phyloP scores from a whole-genome alignment of 2,113 vertebrate genomes.

The Percina caprodes region DNA sequence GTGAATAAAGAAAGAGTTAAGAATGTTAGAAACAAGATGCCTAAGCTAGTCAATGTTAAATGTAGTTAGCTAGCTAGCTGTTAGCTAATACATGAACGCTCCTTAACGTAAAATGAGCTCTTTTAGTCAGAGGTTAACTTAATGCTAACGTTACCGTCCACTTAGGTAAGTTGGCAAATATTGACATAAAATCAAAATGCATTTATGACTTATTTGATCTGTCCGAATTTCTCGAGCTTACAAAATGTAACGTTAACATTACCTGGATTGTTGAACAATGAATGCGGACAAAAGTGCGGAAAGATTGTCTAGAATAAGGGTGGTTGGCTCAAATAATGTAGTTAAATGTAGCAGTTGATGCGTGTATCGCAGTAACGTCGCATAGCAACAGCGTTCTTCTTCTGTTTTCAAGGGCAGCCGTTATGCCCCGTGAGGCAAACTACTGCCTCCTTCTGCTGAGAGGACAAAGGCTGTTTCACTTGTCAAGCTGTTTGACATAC shows the following conservation, averaged over 20 bases:
- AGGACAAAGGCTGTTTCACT: not conserved
- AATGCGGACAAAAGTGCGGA: not conserved
- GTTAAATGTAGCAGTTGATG: not conserved
- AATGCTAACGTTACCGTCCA: too few relatives aligned
- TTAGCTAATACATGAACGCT: too few relatives aligned
- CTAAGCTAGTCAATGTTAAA: too few relatives aligned
- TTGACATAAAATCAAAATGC: not conserved
- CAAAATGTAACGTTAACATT: not conserved
- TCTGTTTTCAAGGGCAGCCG: not conserved
- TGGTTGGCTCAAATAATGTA: not conserved
- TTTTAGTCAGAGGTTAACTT: too few relatives aligned
- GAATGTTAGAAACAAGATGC: too few relatives aligned
- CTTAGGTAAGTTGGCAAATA: not conserved
- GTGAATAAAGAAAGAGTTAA: not conserved
- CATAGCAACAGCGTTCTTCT: slow-evolving; percentile 59
- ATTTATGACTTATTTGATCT: not conserved
- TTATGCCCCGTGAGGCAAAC: fast-evolving
- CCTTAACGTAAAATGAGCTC: too few relatives aligned
- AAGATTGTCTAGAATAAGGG: not conserved
- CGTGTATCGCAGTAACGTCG: slow-evolving; percentile 1
- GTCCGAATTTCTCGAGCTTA: not conserved
- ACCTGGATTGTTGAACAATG: slow-evolving; percentile 3
- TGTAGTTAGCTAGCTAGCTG: too few relatives aligned
- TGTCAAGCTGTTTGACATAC: not conserved
- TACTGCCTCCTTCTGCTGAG: slow-evolving; percentile 9